A percentile compares a stretch with the other conserved stretches of the same genome.
These are phyloP conservation scores for Coronaproctus castanopsis DNA, from an alignment of 2,888 invertebrate species.

Conservation along the genomic window DNA sequence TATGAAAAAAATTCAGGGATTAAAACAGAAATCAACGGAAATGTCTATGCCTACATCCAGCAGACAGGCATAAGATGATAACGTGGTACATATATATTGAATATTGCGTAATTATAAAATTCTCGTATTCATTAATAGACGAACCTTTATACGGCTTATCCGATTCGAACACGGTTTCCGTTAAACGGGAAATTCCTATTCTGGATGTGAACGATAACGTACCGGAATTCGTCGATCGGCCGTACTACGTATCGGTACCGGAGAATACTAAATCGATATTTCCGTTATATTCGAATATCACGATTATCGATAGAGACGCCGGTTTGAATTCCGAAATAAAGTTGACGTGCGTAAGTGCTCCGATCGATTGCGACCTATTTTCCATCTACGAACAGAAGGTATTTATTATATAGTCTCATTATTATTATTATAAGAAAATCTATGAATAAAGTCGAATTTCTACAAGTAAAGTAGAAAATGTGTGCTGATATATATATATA, in stretches of 20 bases:
- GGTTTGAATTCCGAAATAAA: conserved; percentile 48
- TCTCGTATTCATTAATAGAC: too few species aligned
- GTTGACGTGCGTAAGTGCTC: conserved; percentile 39
- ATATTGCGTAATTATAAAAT: too few species aligned
- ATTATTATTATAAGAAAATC: too few species aligned
- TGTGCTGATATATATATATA: too few species aligned
- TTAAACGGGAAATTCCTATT: conserved; percentile 53
- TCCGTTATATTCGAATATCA: conserved; percentile 39
- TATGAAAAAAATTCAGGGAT: too few species aligned
- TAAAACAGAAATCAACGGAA: too few species aligned
- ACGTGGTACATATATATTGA: too few species aligned
- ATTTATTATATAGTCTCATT: conserved; percentile 14
- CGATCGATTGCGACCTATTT: conserved; percentile 49
- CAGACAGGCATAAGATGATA: too few species aligned
- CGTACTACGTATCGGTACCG: conserved; percentile 47
- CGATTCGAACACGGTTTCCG: conserved; percentile 57
- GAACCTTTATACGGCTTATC: conserved; percentile 44
- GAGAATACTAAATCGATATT: conserved; percentile 45
- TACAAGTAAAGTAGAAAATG: too few species aligned
- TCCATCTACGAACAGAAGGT: conserved; percentile 42
- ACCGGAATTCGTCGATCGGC: conserved; percentile 49
- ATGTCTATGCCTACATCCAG: too few species aligned
- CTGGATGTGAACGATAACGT: conserved; percentile 62
- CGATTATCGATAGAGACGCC: conserved; percentile 49
- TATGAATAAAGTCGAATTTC: too few species aligned